Evolutionary conservation across 2,888 invertebrate genomes (phyloP).

Genomic region (Homarus gammarus): DNA sequence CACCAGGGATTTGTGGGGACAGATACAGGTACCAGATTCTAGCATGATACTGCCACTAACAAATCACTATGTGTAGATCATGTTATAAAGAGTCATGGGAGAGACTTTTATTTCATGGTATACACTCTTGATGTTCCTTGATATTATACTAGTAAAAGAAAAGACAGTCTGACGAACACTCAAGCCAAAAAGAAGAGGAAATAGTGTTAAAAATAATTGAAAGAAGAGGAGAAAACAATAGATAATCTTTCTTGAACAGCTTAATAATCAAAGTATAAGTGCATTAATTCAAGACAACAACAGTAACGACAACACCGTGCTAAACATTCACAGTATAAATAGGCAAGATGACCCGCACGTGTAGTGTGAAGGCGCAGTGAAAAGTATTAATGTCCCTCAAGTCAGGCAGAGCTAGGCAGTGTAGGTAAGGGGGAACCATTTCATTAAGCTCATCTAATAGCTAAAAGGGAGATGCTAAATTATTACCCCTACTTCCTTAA

Average conservation of each 20-base stretch:
- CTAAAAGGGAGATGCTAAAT: neutral
- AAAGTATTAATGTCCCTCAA: conserved; percentile 1
- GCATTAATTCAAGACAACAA: conserved; percentile 4
- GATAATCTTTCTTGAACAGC: neutral
- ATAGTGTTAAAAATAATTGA: neutral
- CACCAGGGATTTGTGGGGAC: neutral
- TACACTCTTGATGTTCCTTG: neutral
- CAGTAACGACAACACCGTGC: conserved; percentile 7
- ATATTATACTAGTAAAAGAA: neutral
- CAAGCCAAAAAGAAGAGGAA: neutral
- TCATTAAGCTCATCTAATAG: neutral
- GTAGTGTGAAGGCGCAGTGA: conserved; percentile 18
- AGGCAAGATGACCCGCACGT: conserved; percentile 47
- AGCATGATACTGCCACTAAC: neutral
- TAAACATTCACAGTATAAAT: conserved; percentile 7
- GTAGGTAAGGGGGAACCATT: neutral
- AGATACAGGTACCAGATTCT: neutral
- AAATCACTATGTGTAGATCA: neutral
- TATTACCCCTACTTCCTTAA: neutral
- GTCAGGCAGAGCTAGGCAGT: conserved; percentile 32
- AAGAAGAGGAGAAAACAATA: too few species aligned
- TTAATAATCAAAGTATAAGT: neutral
- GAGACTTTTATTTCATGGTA: neutral
- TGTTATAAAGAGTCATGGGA: too few species aligned
- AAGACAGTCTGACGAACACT: neutral